Evolutionary conservation across 2,888 invertebrate genomes (phyloP), one percentile per base, ranked within the genome.

Genomic region (Parapristionchus giblindavisi): DNA sequence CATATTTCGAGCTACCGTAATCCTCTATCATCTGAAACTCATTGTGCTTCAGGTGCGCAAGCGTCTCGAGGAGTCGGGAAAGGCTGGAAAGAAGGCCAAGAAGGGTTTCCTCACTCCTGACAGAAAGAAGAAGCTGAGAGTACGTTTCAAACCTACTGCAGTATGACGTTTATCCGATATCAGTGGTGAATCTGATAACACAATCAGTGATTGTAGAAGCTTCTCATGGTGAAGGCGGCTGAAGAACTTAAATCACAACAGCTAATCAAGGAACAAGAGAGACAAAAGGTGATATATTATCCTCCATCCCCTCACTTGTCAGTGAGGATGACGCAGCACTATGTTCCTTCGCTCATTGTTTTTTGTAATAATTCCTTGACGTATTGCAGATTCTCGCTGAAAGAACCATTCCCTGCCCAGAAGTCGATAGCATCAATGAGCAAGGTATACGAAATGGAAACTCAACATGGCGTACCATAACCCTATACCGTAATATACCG

Each of bases 121-220:
- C 91, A 95, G 97, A 91, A 98, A 98, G 94, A 97, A 97, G 94
- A 96, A 97, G 91, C 94, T 98, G 89, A 93, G 97, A 92, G 96
- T 96, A 89, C 92, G 93, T 70, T 93, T n/a, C n/a, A n/a, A n/a
- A n/a, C n/a, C n/a, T n/a, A n/a, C n/a, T n/a, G n/a, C n/a, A n/a
- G n/a, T n/a, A n/a, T n/a, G n/a, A n/a, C n/a, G n/a, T n/a, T n/a
- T n/a, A n/a, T n/a, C n/a, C n/a, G n/a, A n/a, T n/a, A n/a, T n/a
- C n/a, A n/a, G n/a, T n/a, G n/a, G n/a, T n/a, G n/a, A n/a, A n/a
- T n/a, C n/a, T n/a, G n/a, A n/a, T n/a, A n/a, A n/a, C n/a, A n/a
- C n/a, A n/a, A n/a, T n/a, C n/a, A n/a, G n/a, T n/a, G n/a, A n/a
- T n/a, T n/a, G n/a, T 89, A 96, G 96, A 93, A 96, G 92, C 92